Evolutionary conservation across 2,113 vertebrate species (phyloP).

Genomic region (Pteronura brasiliensis): DNA sequence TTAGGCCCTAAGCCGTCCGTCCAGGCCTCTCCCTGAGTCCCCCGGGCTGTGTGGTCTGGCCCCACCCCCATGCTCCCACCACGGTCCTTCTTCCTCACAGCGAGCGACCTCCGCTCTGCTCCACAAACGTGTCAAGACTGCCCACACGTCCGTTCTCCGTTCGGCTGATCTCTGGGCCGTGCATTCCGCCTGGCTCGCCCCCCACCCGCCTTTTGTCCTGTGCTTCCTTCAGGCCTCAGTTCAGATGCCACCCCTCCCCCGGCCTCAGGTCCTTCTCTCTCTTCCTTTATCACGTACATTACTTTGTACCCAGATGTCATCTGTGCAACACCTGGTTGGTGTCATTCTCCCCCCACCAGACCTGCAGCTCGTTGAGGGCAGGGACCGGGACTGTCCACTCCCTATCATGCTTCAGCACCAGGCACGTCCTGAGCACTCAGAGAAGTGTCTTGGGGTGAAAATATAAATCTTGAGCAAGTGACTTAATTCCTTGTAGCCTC

Average conservation of each 20-base stretch:
- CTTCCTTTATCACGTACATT: rapidly evolving
- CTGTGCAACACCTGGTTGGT: not conserved
- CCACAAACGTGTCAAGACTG: not conserved
- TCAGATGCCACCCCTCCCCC: rapidly evolving
- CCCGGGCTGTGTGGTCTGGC: not conserved
- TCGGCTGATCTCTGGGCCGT: rapidly evolving
- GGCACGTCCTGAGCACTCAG: not conserved
- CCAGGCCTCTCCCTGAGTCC: not conserved
- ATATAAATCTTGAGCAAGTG: not conserved
- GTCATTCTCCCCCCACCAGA: not conserved
- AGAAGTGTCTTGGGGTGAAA: not conserved
- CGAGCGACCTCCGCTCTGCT: not conserved
- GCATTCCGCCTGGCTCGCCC: not conserved
- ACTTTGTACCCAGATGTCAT: too few relatives aligned
- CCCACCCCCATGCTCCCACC: not conserved
- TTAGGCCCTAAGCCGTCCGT: not conserved
- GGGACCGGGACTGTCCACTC: rapidly evolving
- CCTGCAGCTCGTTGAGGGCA: not conserved
- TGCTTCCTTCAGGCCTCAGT: not conserved
- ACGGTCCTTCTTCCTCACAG: not conserved
- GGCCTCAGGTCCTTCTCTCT: not conserved
- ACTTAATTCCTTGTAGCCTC: not conserved
- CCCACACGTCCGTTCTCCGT: rapidly evolving
- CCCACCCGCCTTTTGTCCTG: rapidly evolving
- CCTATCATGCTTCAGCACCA: too few relatives aligned